Evolutionary conservation across 2,888 invertebrate genomes (phyloP), one percentile per base, ranked within the genome.

Genomic region (Leucoptera coffeella): DNA sequence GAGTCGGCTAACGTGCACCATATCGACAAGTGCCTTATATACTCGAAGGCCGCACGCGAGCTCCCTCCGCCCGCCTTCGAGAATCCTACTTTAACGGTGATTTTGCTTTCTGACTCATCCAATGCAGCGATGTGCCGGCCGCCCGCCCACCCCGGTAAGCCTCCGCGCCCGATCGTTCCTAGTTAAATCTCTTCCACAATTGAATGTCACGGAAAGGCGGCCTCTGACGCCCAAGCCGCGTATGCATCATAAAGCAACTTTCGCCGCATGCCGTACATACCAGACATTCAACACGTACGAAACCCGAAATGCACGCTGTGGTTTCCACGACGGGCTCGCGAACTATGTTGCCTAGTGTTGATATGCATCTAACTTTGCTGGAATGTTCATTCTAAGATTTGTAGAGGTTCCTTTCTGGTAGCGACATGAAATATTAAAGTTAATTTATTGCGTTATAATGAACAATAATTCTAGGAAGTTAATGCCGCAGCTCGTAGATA

Each of bases 91-190:
- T 51, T 56, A 57, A 57, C 45, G 39, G 39, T 45, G 39, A 34
- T 47, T 57, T 55, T 50, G 47, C 56, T 55, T 55, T 59, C 64
- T 67, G 65, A 67, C 67, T 64, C 64, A 64, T 65, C 61, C 62
- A 61, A 49, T 38, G 50, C 57, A 57, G 59, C 53, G 45, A 58
- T 56, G 61, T 57, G 57, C 41, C 42, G 48, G 43, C 53, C n/a
- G n/a, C n/a, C 22, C 58, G 54, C 38, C 38, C 50, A 33, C 37
- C 47, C 31, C 57, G 53, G 33, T 54, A 43, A 40, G n/a, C n/a
- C n/a, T n/a, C n/a, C n/a, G n/a, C n/a, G n/a, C n/a, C n/a, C n/a
- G n/a, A n/a, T n/a, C n/a, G n/a, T n/a, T n/a, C n/a, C n/a, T n/a
- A n/a, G n/a, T n/a, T n/a, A n/a, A n/a, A n/a, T n/a, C n/a, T n/a